Evolutionary conservation across 64 coral and sea anemone genomes (phyloP), one percentile per base, ranked within the genome.

Genomic region (Stylophora pistillata): DNA sequence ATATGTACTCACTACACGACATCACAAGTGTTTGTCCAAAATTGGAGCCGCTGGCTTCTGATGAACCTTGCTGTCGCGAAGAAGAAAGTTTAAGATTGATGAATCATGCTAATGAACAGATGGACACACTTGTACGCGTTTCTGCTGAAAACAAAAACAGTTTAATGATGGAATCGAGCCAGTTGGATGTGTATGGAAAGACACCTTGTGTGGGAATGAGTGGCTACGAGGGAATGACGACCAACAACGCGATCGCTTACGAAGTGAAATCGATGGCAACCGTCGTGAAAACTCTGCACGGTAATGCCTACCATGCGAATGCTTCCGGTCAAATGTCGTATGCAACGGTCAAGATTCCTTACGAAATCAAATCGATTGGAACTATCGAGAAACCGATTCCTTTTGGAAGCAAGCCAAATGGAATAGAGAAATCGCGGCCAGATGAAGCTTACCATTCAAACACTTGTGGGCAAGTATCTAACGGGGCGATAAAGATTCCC

Each of bases 1-100:
- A 26, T 5, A 84, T 84, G 80, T 84, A 84, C 69, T 84, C 80
- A 15, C 33, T 84, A 14, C 62, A 70, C 33, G 80, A 84, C 61
- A 84, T 84, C 32, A 69, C 80, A 25, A 84, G 12, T 52, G 80
- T 70, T 15, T 69, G 80, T 34, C 20, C 61, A 84, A 84, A 84
- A 84, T 18, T 84, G 4, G 80, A 84, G 62, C 80, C 32, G 20
- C 33, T 84, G 6, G 73, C 3, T 4, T 69, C 62, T 53, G 80
- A 70, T 21, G 80, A 84, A 53, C 34, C 10, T 12, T 60, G 53
- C 41, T 63, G 10, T 25, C 23, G n/a, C n/a, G 61, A 84, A 84
- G 80, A 53, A 25, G 62, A 70, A 18, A 26, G 30, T 54, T 10
- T 62, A 10, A 66, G 13, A 17, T 25, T n/a, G 23, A 21, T 9